Evolutionary conservation across 2,888 invertebrate species (phyloP).

Genomic region (Apodemia zela): DNA sequence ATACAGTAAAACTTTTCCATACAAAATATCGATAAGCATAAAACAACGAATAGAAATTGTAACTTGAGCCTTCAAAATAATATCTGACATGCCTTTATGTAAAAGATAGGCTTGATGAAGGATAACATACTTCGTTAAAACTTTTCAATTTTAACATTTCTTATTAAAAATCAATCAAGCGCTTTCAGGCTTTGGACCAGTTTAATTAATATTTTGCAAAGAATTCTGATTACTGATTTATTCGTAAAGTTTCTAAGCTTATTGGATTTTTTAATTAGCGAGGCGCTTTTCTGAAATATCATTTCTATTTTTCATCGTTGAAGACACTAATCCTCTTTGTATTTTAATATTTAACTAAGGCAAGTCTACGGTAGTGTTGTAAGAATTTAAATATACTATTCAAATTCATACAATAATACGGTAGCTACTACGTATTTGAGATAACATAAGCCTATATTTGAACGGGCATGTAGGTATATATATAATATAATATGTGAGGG

Average conservation of each 20-base stretch:
- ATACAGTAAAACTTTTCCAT: no score
- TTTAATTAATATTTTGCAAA: slow-evolving; percentile 17
- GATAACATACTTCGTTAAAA: slow-evolving; percentile 11
- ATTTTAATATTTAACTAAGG: slow-evolving; percentile 9
- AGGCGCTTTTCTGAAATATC: slow-evolving; percentile 2
- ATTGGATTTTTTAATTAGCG: slow-evolving; percentile 20
- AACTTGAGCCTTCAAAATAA: no score
- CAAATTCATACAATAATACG: no score
- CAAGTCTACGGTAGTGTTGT: not conserved
- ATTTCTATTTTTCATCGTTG: slow-evolving; percentile 4
- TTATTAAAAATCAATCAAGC: slow-evolving; percentile 8
- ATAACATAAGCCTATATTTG: no score
- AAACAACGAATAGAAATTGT: no score
- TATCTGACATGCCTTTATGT: not conserved
- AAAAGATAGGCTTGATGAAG: not conserved
- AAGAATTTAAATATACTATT: no score
- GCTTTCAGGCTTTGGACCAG: slow-evolving; percentile 6
- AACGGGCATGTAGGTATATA: no score
- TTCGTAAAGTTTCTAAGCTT: slow-evolving; percentile 22
- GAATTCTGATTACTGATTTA: slow-evolving; percentile 23
- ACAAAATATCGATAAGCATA: no score
- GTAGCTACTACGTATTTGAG: no score
- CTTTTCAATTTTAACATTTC: slow-evolving; percentile 3
- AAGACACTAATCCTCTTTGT: slow-evolving; percentile 13
- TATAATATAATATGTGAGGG: no score